Base-by-base conservation (phyloP, 2,797 vertebrate genomes). In the Poecilia velifera region DNA sequence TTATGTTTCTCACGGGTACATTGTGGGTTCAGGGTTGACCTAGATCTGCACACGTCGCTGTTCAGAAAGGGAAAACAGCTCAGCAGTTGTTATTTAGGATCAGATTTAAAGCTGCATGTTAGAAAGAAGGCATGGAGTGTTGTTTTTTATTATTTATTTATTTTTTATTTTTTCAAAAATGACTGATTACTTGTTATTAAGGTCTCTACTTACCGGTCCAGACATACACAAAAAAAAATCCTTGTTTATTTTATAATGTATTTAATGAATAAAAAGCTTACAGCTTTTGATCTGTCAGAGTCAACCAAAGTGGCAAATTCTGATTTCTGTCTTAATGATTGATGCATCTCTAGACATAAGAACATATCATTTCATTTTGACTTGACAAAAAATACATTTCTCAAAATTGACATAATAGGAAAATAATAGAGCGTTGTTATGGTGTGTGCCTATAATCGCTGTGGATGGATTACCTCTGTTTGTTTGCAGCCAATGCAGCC, bases 401-500 rank as follows among this genome's bases (percentile, higher is more conserved):
- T 66, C 18, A 71, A 71, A 43, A 71, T 25, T n/a, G 13, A 45
- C 68, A 43, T 25, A 25, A 4, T 14, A 13, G n/a, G 25, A 45
- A 71, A 46, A 46, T n/a, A 41, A 39, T 39, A 70, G 39, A 43
- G 1, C 1, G 25, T 12, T 70, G 2, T 13, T 25, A 12, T 45
- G 46, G 6, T 3, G 2, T 43, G 39, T 46, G 43, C 7, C 39
- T 71, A 25, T 68, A 68, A 68, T 41, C 3, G 22, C 36, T 25
- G 64, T 8, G 13, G 16, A 57, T n/a, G 22, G 31, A 13, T 62
- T 31, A 41, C 72, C 39, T 28, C 1, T 83, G 1, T 84, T 68
- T 80, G 12, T 83, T 89, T 87, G 81, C 89, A 97, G 96, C 96
- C 82, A 96, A 96, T 72, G 96, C 96, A 82, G 96, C 96, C 64